phyloP scores from a whole-genome alignment of 2,888 invertebrate genomes.

The Pseudococcus jackbeardsleyi region DNA sequence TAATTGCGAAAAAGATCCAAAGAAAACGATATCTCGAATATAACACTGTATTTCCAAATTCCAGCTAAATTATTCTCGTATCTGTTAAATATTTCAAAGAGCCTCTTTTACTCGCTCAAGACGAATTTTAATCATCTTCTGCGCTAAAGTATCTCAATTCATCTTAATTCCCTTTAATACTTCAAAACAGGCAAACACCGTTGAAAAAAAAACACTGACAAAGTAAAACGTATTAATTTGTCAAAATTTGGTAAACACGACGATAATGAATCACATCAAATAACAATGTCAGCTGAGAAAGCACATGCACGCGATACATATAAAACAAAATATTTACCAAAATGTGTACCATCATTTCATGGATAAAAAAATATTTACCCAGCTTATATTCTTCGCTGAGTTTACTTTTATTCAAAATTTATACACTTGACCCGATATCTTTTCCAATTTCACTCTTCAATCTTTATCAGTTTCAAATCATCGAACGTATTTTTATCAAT shows the following conservation, averaged over 20 bases:
- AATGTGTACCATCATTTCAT: background rate
- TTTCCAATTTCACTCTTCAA: background rate
- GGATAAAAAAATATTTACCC: slow-evolving; percentile 8
- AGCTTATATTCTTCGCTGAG: background rate
- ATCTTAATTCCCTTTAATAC: too few relatives aligned
- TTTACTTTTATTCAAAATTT: background rate
- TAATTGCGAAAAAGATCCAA: background rate
- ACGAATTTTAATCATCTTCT: too few relatives aligned
- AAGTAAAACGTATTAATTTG: background rate
- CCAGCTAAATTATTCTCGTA: background rate
- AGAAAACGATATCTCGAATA: background rate
- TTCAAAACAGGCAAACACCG: background rate
- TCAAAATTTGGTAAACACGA: slow-evolving; percentile 1
- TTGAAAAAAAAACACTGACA: background rate
- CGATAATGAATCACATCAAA: background rate
- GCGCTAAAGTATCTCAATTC: too few relatives aligned
- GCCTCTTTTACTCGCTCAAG: too few relatives aligned
- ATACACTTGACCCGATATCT: background rate
- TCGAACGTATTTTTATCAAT: too few relatives aligned
- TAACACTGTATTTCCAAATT: background rate
- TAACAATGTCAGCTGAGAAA: background rate
- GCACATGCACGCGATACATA: background rate
- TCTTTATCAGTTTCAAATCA: background rate
- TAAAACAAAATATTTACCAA: slow-evolving; percentile 10
- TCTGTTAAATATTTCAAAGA: too few relatives aligned